Percentiles rank a stretch among this genome's conserved stretches.
Evolutionary conservation across 2,113 vertebrate species (phyloP).

Genomic region (Phalacrocorax brasilianus): DNA sequence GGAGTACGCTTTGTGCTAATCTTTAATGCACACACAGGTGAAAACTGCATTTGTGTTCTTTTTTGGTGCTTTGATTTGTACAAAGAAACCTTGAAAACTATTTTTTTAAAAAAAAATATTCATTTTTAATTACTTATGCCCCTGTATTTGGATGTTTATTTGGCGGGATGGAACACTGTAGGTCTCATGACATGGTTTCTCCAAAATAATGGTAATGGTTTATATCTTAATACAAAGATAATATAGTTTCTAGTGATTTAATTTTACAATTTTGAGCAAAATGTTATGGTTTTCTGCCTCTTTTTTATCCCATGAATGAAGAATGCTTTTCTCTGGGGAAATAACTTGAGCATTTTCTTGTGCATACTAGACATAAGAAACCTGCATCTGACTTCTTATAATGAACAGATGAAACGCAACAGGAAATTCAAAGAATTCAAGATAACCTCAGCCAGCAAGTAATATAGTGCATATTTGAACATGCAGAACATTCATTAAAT

Average conservation of each 20-base stretch:
- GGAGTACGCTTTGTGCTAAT: not conserved
- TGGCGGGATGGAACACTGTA: not conserved
- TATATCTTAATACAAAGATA: not conserved
- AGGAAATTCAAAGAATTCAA: not conserved
- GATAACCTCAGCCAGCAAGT: not conserved
- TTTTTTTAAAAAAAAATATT: too few species aligned
- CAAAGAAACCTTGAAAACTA: not conserved
- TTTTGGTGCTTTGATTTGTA: not conserved
- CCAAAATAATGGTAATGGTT: not conserved
- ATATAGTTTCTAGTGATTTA: not conserved
- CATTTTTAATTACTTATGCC: not conserved
- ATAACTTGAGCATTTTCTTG: not conserved
- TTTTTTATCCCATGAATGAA: not conserved
- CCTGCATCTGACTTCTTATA: not conserved
- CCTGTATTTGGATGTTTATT: not conserved
- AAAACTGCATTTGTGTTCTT: not conserved
- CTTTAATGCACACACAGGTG: not conserved
- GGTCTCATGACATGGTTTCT: not conserved
- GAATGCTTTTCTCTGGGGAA: not conserved
- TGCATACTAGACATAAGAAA: not conserved
- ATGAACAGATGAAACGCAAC: not conserved
- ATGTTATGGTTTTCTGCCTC: not conserved
- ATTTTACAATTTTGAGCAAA: not conserved
- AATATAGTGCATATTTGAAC: not conserved
- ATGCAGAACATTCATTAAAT: slow-evolving; percentile 6